Conservation (phyloP, 2,113 vertebrate species). For the Laterallus jamaicensis region DNA sequence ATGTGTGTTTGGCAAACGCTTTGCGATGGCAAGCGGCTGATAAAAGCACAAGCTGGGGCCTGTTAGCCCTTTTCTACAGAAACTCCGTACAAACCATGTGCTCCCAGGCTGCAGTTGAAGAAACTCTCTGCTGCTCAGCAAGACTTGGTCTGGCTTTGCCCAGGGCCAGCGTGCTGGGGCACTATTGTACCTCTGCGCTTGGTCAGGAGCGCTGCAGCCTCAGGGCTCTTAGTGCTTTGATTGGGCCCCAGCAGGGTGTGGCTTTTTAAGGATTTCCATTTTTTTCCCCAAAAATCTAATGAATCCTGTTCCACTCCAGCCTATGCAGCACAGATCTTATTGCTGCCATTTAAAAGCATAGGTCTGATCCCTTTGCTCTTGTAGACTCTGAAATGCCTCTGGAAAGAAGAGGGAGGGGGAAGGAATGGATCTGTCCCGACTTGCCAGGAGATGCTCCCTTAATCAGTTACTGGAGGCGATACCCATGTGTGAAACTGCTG, state of each 20-base stretch:
- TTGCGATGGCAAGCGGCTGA: background rate
- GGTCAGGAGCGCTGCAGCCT: background rate
- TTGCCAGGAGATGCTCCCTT: background rate
- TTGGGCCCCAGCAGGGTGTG: background rate
- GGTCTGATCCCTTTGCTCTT: background rate
- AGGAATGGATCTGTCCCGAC: background rate
- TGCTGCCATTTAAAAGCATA: background rate
- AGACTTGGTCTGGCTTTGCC: background rate
- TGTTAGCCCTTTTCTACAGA: constrained; percentile 3
- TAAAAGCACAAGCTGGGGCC: constrained; percentile 55
- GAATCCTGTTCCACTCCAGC: background rate
- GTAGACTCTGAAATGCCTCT: background rate
- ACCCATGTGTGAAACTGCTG: background rate
- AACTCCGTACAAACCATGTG: background rate
- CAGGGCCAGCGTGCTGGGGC: background rate
- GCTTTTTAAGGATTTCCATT: background rate
- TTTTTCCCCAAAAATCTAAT: background rate
- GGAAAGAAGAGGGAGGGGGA: background rate
- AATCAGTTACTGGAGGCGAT: background rate
- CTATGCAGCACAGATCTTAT: background rate
- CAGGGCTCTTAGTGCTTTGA: background rate
- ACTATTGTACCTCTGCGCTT: background rate
- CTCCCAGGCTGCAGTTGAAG: background rate
- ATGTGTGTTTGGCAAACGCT: background rate
- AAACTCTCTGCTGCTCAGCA: background rate